Evolutionary conservation across 2,888 invertebrate species (phyloP).

Genomic region (Augochlorella aurata): DNA sequence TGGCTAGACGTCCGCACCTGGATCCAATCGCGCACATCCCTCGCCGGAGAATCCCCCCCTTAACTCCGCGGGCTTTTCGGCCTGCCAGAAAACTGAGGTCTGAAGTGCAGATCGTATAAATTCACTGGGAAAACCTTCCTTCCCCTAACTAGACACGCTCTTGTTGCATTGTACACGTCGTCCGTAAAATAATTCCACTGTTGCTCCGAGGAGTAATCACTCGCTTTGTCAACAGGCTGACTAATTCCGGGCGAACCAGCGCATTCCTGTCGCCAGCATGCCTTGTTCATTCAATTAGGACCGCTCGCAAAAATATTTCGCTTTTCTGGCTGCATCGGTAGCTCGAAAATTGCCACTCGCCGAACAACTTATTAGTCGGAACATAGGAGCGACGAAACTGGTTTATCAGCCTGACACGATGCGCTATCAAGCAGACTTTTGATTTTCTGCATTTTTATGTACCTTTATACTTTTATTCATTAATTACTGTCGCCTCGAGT

Average conservation of each 20-base stretch:
- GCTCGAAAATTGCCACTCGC: not conserved
- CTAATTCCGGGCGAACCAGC: not conserved
- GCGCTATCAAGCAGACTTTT: no score
- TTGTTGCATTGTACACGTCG: conserved; percentile 19
- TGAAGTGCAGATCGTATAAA: conserved; percentile 17
- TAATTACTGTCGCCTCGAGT: no score
- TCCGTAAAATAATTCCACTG: conserved; percentile 6
- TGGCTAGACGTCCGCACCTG: conserved; percentile 73
- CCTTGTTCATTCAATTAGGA: not conserved
- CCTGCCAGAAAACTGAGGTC: conserved; percentile 16
- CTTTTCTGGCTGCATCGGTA: not conserved
- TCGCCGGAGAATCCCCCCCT: conserved; percentile 13
- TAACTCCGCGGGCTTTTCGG: conserved; percentile 17
- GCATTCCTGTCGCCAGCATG: not conserved
- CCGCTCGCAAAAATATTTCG: not conserved
- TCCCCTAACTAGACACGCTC: conserved; percentile 25
- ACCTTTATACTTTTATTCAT: no score
- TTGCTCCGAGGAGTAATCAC: conserved; percentile 14
- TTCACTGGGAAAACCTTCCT: conserved; percentile 26
- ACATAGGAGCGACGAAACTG: no score
- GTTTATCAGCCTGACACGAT: no score
- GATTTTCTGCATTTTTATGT: no score
- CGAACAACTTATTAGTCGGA: no score
- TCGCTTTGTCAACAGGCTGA: conserved; percentile 12
- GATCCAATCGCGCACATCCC: conserved; percentile 62